Evolutionary conservation across 2,888 invertebrate genomes (phyloP).

Genomic region (Drosophila stalkeri): DNA sequence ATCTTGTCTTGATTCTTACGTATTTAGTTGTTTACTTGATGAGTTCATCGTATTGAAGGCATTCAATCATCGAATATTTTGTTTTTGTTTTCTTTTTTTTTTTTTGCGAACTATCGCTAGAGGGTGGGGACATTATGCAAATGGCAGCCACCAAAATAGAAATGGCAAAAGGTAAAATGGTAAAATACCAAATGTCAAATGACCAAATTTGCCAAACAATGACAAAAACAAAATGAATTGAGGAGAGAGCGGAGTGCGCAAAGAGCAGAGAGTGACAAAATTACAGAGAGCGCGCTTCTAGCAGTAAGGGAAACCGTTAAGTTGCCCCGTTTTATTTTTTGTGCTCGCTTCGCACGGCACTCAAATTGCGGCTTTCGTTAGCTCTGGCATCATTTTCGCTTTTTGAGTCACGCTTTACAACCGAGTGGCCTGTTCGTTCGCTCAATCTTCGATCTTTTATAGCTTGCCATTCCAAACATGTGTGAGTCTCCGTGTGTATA

Average conservation of each 20-base stretch:
- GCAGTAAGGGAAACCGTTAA: slow-evolving; percentile 57
- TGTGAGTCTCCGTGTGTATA: neutral
- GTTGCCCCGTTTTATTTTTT: slow-evolving; percentile 52
- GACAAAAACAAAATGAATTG: slow-evolving; percentile 37
- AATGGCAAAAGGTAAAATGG: slow-evolving; percentile 64
- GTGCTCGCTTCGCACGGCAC: slow-evolving; percentile 7
- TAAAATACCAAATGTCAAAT: slow-evolving; percentile 53
- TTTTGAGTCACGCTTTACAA: slow-evolving; percentile 37
- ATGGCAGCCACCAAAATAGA: slow-evolving; percentile 66
- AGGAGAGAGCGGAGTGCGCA: neutral
- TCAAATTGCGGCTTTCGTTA: slow-evolving; percentile 24
- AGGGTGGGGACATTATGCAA: slow-evolving; percentile 21
- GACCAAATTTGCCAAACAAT: slow-evolving; percentile 38
- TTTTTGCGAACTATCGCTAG: neutral
- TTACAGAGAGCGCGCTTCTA: slow-evolving; percentile 23
- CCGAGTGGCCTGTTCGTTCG: slow-evolving; percentile 15
- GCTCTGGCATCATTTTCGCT: slow-evolving; percentile 22
- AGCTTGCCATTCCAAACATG: slow-evolving; percentile 4
- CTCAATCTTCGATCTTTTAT: slow-evolving; percentile 28
- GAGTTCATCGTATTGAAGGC: neutral
- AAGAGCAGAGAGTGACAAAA: slow-evolving; percentile 20
- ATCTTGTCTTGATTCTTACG: neutral
- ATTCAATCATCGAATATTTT: neutral
- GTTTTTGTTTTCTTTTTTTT: neutral
- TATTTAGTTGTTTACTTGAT: neutral